Evolutionary conservation across 2,113 vertebrate species (phyloP), one percentile per base, ranked within the genome.

Genomic region (Ahaetulla prasina): DNA sequence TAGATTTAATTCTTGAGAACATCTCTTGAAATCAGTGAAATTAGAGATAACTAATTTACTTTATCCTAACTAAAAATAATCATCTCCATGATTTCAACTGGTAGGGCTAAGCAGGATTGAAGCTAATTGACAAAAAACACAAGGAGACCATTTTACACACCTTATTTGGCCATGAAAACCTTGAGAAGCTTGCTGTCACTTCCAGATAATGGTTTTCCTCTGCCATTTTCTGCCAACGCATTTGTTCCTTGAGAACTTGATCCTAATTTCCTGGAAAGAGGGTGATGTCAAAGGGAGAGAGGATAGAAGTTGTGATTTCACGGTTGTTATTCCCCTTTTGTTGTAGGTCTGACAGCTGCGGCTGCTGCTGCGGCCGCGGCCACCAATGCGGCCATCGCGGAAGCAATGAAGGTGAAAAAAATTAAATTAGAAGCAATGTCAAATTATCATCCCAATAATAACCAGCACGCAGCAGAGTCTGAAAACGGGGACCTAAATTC

Each of bases 331-430:
- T 96, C 45, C 45, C 96, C 91, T 94, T 96, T 96, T 52, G 94
- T 97, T 94, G 87, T 96, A 99, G 99, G 99, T 96, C 97, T 99
- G 97, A 99, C 99, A 97, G 99, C 99, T 91, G 99, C 98, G 68
- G 98, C 98, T 27, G 99, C 98, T 25, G 98, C 99, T 0, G 99
- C 99, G 85, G 99, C 98, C 12, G 99, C 99, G 92, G 99, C 99
- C 96, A 99, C 99, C 96, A 99, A 99, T 43, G 99, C 99, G 2
- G 99, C 99, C 95, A 99, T 99, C 91, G 99, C 99, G 8, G 99
- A 99, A 98, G 99, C 99, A 97, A 99, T 99, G 99, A 99, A 99
- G 98, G 99, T 99, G 97, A 99, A 99, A 98, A 99, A 99, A 98
- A 99, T 99, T 97, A 99, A 99, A 98, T 97, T 99, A 97, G 99